Evolutionary conservation across 2,797 vertebrate genomes (phyloP).

Genomic region (Morus bassanus): DNA sequence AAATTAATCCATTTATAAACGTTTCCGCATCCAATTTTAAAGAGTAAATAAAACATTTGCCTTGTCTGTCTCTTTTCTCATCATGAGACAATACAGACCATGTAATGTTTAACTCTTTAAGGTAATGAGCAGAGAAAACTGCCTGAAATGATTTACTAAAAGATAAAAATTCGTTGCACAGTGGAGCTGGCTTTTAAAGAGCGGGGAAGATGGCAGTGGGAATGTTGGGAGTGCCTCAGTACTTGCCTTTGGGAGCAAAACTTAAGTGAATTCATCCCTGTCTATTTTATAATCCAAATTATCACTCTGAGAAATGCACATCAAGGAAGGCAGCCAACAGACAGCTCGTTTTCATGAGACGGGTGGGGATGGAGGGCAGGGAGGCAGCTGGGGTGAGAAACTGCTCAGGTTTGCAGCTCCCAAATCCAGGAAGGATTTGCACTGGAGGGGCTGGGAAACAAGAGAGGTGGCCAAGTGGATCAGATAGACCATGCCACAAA

Average conservation of each 20-base stretch:
- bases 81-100: neutral
- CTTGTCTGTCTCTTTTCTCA: neutral
- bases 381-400: neutral
- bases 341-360: neutral
- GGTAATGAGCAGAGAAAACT: neutral
- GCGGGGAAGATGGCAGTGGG: neutral
- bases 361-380: neutral
- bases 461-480: neutral
- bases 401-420: neutral
- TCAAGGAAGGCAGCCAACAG: constrained; percentile 4
- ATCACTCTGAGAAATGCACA: neutral
- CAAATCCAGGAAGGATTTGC: neutral
- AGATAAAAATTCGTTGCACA: neutral
- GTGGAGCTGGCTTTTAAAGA: neutral
- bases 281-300: constrained; percentile 6
- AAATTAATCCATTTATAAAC: constrained; percentile 58
- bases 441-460: accelerated
- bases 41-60: constrained; percentile 38
- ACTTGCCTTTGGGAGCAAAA: constrained; percentile 15
- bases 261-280: neutral
- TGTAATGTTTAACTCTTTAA: constrained; percentile 36
- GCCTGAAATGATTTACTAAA: neutral
- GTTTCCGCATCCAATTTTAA: neutral
- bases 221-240: neutral
- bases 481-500: neutral